Conservation (phyloP, 1,140 invertebrate genomes). For the Euura lappo region DNA sequence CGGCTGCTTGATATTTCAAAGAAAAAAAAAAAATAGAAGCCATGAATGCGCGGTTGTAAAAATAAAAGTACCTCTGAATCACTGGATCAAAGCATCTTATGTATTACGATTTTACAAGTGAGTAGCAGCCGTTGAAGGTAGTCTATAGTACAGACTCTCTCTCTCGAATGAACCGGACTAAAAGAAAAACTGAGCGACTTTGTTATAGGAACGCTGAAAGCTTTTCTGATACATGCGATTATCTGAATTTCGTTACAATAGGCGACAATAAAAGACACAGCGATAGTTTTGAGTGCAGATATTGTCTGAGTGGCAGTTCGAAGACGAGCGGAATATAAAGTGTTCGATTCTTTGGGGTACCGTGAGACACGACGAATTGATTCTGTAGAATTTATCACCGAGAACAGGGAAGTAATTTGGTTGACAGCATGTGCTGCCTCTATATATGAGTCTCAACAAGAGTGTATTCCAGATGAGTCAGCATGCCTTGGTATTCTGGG, state of each 20-base stretch:
- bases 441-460: background rate
- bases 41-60: background rate
- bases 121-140: background rate
- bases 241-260: too few relatives aligned
- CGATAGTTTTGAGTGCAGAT: too few relatives aligned
- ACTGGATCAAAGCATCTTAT: background rate
- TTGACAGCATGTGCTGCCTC: background rate
- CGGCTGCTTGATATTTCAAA: background rate
- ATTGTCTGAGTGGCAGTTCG: too few relatives aligned
- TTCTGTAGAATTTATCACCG: background rate
- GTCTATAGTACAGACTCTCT: too few relatives aligned
- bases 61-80: constrained; percentile 3
- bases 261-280: too few relatives aligned
- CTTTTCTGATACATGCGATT: too few relatives aligned
- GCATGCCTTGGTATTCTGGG: constrained; percentile 14
- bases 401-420: constrained; percentile 9
- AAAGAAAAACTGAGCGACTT: too few relatives aligned
- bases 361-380: background rate
- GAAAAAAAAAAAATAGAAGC: background rate
- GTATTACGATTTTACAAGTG: background rate
- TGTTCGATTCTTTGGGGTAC: too few relatives aligned
- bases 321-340: too few relatives aligned
- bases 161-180: too few relatives aligned
- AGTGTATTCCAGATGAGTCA: constrained; percentile 15
- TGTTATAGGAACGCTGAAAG: too few relatives aligned